Evolutionary conservation across 2,888 invertebrate species (phyloP).

Genomic region (Thysanoteuthis rhombus): DNA sequence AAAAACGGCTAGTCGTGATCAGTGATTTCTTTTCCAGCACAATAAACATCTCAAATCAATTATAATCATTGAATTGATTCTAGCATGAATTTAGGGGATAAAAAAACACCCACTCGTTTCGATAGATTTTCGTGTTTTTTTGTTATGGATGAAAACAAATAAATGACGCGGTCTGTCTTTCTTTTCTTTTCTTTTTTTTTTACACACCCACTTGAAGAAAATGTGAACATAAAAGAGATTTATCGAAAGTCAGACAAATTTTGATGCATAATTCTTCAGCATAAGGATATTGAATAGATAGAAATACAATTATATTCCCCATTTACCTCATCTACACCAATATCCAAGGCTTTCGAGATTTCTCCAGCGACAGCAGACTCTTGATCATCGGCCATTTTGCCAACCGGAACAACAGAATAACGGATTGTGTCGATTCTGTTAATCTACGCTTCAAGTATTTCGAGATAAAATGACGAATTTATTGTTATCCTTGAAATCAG

Average conservation of each 20-base stretch:
- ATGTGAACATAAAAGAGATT: neutral
- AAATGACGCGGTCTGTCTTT: neutral
- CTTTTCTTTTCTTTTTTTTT: neutral
- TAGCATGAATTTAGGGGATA: neutral
- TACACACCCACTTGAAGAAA: neutral
- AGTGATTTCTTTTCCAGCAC: too few relatives aligned
- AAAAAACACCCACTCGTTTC: neutral
- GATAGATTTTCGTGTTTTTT: neutral
- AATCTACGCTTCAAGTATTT: neutral
- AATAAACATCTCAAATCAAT: too few relatives aligned
- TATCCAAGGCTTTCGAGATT: slow-evolving; percentile 33
- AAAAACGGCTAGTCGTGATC: too few relatives aligned
- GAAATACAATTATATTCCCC: neutral
- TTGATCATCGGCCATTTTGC: slow-evolving; percentile 20
- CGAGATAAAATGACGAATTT: neutral
- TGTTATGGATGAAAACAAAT: neutral
- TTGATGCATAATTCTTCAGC: neutral
- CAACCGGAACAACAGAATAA: neutral
- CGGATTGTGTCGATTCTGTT: neutral
- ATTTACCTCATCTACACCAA: neutral
- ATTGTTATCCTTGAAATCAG: neutral
- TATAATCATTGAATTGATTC: neutral
- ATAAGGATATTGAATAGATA: neutral
- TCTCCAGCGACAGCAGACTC: slow-evolving; percentile 16
- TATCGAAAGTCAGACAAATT: neutral